Evolutionary conservation across 1,140 invertebrate genomes (phyloP).

Genomic region (Drosophila grimshawi): DNA sequence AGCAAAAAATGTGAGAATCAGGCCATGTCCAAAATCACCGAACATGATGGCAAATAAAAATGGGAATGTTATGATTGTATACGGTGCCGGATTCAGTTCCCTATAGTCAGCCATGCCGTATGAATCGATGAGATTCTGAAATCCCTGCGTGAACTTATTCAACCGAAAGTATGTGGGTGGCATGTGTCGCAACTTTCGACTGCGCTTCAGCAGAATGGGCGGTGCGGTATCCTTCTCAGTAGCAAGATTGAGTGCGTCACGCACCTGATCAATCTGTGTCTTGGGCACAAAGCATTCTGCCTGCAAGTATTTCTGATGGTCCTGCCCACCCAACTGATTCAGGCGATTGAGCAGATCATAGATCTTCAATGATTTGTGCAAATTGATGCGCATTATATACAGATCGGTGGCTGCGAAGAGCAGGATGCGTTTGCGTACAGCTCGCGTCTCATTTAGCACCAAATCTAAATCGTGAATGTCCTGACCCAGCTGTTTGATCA

Average conservation of each 20-base stretch:
- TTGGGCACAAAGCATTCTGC: slow-evolving; percentile 97
- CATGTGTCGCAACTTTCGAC: slow-evolving; percentile 90
- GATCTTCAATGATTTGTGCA: slow-evolving; percentile 95
- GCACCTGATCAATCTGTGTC: slow-evolving; percentile 91
- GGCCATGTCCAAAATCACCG: slow-evolving; percentile 90
- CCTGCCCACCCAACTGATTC: slow-evolving; percentile 93
- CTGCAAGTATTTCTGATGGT: slow-evolving; percentile 95
- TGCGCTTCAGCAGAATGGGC: slow-evolving; percentile 79
- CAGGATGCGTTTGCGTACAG: slow-evolving; percentile 93
- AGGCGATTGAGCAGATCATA: slow-evolving; percentile 96
- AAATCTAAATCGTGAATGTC: slow-evolving; percentile 49
- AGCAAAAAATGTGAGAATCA: slow-evolving; percentile 88
- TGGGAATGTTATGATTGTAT: slow-evolving; percentile 91
- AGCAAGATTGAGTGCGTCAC: slow-evolving; percentile 93
- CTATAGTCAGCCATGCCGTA: slow-evolving; percentile 91
- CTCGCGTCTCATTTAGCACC: slow-evolving; percentile 84
- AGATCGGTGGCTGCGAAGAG: slow-evolving; percentile 94
- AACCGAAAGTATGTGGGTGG: slow-evolving; percentile 92
- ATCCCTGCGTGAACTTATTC: slow-evolving; percentile 93
- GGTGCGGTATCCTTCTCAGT: not conserved
- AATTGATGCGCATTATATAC: slow-evolving; percentile 95
- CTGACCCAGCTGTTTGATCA: slow-evolving; percentile 35
- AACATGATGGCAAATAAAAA: slow-evolving; percentile 92
- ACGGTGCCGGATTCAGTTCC: slow-evolving; percentile 91
- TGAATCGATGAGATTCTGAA: slow-evolving; percentile 93